Evolutionary conservation across 2,113 vertebrate genomes (phyloP).

Genomic region (Sinocyclocheilus anshuiensis): DNA sequence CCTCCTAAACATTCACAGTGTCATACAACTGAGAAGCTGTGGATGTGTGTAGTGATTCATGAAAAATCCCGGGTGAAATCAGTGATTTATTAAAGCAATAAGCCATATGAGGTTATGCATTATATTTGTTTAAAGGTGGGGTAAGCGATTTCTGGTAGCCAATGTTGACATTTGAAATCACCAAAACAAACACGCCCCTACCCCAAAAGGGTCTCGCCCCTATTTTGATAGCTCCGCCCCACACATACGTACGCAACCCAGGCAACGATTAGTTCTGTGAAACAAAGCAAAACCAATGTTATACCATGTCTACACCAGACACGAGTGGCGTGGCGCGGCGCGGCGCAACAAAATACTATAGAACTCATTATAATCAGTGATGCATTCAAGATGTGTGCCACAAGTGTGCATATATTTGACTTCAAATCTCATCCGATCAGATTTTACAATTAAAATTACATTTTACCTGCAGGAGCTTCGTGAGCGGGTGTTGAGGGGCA

Average conservation of each 20-base stretch:
- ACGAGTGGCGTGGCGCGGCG: too few relatives aligned
- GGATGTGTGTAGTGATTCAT: constrained; percentile 3
- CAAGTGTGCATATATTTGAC: neutral
- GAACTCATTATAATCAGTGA: too few relatives aligned
- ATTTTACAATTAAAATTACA: neutral
- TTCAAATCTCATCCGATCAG: neutral
- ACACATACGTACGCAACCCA: too few relatives aligned
- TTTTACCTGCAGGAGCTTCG: constrained; percentile 81
- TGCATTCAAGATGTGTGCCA: neutral
- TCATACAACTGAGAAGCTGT: neutral
- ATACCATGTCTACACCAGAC: too few relatives aligned
- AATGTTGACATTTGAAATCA: too few relatives aligned
- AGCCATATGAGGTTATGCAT: neutral
- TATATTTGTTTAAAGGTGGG: neutral
- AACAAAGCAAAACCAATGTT: too few relatives aligned
- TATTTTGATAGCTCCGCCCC: too few relatives aligned
- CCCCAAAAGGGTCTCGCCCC: too few relatives aligned
- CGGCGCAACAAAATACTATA: too few relatives aligned
- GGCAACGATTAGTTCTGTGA: too few relatives aligned
- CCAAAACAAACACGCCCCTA: too few relatives aligned
- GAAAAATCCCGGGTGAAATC: neutral
- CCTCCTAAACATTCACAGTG: neutral
- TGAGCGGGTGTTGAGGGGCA: constrained; percentile 90
- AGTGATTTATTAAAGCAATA: neutral
- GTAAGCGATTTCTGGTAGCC: too few relatives aligned